These are phyloP conservation scores for Nysson spinosus DNA, from an alignment of 2,888 invertebrate species.

Conservation along the genomic window DNA sequence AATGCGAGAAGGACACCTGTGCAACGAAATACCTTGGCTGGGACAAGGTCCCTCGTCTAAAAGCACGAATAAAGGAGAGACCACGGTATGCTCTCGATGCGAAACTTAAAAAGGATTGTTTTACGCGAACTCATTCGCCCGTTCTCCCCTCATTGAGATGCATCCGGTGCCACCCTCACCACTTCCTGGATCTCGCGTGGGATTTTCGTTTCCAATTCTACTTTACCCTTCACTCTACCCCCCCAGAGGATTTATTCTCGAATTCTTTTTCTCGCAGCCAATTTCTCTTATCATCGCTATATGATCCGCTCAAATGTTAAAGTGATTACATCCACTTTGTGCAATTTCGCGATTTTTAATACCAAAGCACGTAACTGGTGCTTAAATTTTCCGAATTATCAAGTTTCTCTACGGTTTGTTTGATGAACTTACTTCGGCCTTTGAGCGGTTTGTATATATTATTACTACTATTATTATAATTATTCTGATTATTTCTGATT, in stretches of 20 bases:
- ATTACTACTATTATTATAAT: no score
- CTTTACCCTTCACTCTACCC: conserved; percentile 26
- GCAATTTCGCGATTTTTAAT: no score
- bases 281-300: neutral
- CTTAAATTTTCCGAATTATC: no score
- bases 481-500: no score
- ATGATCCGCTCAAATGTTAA: no score
- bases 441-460: no score
- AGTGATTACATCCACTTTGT: no score
- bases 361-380: no score
- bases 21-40: conserved; percentile 55
- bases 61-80: conserved; percentile 50
- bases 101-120: conserved; percentile 63
- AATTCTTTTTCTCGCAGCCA: neutral
- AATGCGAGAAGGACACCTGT: conserved; percentile 56
- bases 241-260: conserved; percentile 29
- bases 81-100: conserved; percentile 46
- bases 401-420: no score
- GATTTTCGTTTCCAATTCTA: conserved; percentile 58
- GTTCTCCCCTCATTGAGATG: conserved; percentile 62
- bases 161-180: conserved; percentile 68
- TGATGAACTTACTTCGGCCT: no score
- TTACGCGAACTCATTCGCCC: conserved; percentile 62
- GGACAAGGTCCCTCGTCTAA: conserved; percentile 37
- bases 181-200: conserved; percentile 69